phyloP scores from a whole-genome alignment of 2,797 vertebrate species.

The Potorous gilbertii region DNA sequence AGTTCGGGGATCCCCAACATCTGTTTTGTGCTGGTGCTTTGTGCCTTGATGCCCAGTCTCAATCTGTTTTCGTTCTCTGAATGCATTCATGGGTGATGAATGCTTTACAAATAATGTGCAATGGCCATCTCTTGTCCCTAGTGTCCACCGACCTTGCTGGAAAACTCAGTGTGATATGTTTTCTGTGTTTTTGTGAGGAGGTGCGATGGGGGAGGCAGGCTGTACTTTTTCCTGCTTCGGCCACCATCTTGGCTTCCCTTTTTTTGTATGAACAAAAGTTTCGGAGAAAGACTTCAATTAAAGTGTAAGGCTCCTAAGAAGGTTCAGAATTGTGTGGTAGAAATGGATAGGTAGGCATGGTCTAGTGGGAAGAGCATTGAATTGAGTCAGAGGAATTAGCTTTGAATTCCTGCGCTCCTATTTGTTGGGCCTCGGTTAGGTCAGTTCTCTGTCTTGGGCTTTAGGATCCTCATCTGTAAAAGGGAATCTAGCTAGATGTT shows the following conservation, averaged over 20 bases:
- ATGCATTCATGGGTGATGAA: too few relatives aligned
- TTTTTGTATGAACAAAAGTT: not conserved
- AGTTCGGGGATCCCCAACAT: not conserved
- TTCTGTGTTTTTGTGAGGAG: not conserved
- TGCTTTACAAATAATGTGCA: not conserved
- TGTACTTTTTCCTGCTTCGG: not conserved
- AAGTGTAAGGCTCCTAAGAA: not conserved
- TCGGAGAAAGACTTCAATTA: not conserved
- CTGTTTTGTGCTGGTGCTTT: not conserved
- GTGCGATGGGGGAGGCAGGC: not conserved
- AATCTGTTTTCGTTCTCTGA: not conserved
- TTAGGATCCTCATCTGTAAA: not conserved
- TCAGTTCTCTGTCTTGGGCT: not conserved
- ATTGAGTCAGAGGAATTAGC: not conserved
- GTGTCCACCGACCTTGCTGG: too few relatives aligned
- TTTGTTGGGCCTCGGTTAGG: not conserved
- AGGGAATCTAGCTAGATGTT: not conserved
- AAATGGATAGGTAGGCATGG: not conserved
- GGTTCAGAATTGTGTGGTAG: not conserved
- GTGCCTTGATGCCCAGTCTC: not conserved
- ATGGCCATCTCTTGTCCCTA: not conserved
- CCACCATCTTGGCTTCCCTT: not conserved
- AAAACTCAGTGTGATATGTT: not conserved
- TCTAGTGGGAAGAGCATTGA: too few relatives aligned
- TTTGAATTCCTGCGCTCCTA: not conserved